These are phyloP conservation scores for Etheostoma cragini DNA, from an alignment of 2,113 vertebrate species.

Conservation along the genomic window DNA sequence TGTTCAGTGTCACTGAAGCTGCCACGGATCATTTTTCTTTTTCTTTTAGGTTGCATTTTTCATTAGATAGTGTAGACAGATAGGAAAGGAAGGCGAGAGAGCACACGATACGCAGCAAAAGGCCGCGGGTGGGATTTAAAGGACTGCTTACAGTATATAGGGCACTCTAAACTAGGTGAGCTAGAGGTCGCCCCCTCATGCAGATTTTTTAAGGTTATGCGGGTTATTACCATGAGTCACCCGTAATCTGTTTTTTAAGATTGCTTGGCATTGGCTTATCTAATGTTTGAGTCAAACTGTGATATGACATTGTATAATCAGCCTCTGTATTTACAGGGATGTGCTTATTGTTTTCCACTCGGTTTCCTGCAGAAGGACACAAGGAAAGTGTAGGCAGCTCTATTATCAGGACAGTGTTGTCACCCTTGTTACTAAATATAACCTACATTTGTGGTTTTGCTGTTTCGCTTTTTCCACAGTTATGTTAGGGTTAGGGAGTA, in stretches of 20 bases:
- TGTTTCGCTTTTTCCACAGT: slow-evolving; percentile 21
- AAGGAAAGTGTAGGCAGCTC: slow-evolving; percentile 43
- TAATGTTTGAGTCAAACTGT: slow-evolving; percentile 42
- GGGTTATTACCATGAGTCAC: slow-evolving; percentile 44
- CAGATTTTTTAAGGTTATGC: slow-evolving; percentile 24
- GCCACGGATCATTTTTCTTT: not conserved
- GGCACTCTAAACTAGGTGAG: no score
- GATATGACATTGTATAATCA: slow-evolving; percentile 34
- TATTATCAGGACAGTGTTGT: slow-evolving; percentile 39
- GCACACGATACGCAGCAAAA: no score
- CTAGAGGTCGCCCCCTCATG: no score
- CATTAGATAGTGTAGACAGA: no score
- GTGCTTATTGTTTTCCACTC: slow-evolving; percentile 46
- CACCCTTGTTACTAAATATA: slow-evolving; percentile 27
- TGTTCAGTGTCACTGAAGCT: not conserved
- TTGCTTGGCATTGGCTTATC: slow-evolving; percentile 48
- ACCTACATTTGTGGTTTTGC: slow-evolving; percentile 11
- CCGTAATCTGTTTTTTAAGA: slow-evolving; percentile 23
- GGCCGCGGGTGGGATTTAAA: no score
- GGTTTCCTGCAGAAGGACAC: slow-evolving; percentile 49
- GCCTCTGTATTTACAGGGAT: slow-evolving; percentile 34
- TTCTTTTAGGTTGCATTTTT: no score
- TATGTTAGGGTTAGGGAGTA: not conserved
- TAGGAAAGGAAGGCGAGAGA: no score
- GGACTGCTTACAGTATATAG: no score